Evolutionary conservation across 30 jellyfish, hydroid and myxozoan genomes (phyloP), one percentile per base, ranked within the genome.

Genomic region (Mastigias papua): DNA sequence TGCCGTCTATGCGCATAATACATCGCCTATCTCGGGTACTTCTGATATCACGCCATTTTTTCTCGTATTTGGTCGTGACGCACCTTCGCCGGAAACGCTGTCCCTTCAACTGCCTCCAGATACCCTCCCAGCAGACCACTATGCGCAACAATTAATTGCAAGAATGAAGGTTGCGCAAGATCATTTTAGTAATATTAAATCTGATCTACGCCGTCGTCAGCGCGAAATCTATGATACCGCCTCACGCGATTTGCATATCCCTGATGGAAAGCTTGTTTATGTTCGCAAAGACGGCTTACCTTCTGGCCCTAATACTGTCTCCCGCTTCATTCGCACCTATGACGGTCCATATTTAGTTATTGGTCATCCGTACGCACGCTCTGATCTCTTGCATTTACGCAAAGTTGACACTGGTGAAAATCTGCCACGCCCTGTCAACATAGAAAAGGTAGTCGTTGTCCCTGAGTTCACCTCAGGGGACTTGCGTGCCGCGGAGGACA

Each of bases 151-250:
- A n/a, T n/a, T n/a, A n/a, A n/a, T n/a, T n/a, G n/a, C n/a, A n/a
- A n/a, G n/a, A n/a, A n/a, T n/a, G n/a, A n/a, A n/a, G n/a, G n/a
- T n/a, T 42, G 54, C 54, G 13, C 54, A 42, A 42, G 54, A 42
- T 42, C 7, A 42, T 15, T 42, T 42, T 42, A 8, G 13, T 15
- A 42, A 15, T 15, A 42, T 42, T 42, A 42, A 42, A 42, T 42
- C 54, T 42, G 85, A 73, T 46, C 51, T 73, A 21, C 85, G 71
- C 73, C 69, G 85, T 21, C 85, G 49, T 11, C 85, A 73, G 17
- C 70, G 85, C 73, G 70, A 73, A 17, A 33, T 73, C 25, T 73
- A 73, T 50, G 85, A 73, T 26, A 23, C 30, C 15, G 85, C 85
- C 0, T 37, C 85, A 25, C 70, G 85, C 8, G 85, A 73, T 48